Conservation (phyloP, 1,140 invertebrate genomes). For the Nephotettix cincticeps region DNA sequence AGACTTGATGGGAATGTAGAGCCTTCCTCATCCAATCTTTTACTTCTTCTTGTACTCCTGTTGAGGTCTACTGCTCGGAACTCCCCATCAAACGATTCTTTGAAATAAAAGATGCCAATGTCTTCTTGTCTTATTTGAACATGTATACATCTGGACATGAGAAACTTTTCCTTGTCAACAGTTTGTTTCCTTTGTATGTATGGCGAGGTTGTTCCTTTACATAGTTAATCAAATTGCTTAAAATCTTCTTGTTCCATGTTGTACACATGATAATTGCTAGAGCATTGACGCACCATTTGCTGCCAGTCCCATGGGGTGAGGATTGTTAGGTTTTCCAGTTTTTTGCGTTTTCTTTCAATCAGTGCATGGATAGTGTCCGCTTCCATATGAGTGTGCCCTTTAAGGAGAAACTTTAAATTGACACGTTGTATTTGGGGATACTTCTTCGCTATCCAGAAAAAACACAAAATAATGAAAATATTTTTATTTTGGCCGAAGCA, state of each 20-base stretch:
- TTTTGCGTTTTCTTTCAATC: slow-evolving; percentile 36
- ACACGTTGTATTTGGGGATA: slow-evolving; percentile 17
- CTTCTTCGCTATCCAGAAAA: not conserved
- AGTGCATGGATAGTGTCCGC: slow-evolving; percentile 29
- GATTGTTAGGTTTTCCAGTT: slow-evolving; percentile 31
- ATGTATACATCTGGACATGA: not conserved
- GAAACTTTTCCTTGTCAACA: slow-evolving; percentile 1
- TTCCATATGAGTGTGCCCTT: slow-evolving; percentile 32
- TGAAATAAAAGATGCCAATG: not conserved
- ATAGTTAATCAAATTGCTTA: slow-evolving; percentile 15
- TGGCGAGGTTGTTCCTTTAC: not conserved
- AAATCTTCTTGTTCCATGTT: slow-evolving; percentile 24
- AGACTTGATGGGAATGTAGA: not conserved
- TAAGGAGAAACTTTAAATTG: slow-evolving; percentile 27
- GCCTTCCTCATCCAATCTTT: no score
- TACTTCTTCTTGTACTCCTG: not conserved
- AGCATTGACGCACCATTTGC: slow-evolving; percentile 1
- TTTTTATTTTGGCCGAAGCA: slow-evolving; percentile 20
- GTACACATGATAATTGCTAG: slow-evolving; percentile 7
- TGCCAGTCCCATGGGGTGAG: slow-evolving; percentile 27
- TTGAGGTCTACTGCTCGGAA: not conserved
- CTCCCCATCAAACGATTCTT: not conserved
- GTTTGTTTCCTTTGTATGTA: not conserved
- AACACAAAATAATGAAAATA: not conserved
- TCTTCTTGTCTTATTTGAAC: slow-evolving; percentile 6